Conservation (phyloP, 2,113 vertebrate species). For the Burhinus bistriatus region DNA sequence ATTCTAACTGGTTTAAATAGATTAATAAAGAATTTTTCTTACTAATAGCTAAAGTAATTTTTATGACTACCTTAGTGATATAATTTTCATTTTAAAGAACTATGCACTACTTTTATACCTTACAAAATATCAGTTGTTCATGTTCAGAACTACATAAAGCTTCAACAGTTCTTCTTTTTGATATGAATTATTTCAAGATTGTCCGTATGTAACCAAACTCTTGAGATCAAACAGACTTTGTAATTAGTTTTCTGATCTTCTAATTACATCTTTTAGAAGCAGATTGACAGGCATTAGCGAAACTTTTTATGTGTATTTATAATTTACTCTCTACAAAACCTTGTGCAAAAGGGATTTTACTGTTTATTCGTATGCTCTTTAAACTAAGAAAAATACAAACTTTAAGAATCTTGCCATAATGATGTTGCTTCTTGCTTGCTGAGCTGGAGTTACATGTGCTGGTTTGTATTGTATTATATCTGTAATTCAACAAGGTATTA, state of each 20-base stretch:
- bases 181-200: conserved; percentile 43
- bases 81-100: conserved; percentile 21
- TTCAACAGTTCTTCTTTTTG: conserved; percentile 40
- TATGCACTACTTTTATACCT: not conserved
- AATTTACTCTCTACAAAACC: not conserved
- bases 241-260: conserved; percentile 47
- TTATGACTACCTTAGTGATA: conserved; percentile 30
- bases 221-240: conserved; percentile 43
- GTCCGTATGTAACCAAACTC: conserved; percentile 19
- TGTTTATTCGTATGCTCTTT: not conserved
- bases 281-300: conserved; percentile 26
- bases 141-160: conserved; percentile 35
- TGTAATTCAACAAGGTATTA: not conserved
- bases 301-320: not conserved
- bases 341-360: not conserved
- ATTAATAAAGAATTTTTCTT: not conserved
- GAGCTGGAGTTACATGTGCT: not conserved
- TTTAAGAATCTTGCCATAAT: not conserved
- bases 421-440: not conserved
- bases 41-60: conserved; percentile 15
- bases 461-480: not conserved
- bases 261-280: conserved; percentile 46
- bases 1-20: not conserved
- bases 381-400: not conserved
- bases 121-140: conserved; percentile 35